Evolutionary conservation across 2,888 invertebrate species (phyloP), one percentile per base, ranked within the genome.

Genomic region (Drosophila pseudotalamancana): DNA sequence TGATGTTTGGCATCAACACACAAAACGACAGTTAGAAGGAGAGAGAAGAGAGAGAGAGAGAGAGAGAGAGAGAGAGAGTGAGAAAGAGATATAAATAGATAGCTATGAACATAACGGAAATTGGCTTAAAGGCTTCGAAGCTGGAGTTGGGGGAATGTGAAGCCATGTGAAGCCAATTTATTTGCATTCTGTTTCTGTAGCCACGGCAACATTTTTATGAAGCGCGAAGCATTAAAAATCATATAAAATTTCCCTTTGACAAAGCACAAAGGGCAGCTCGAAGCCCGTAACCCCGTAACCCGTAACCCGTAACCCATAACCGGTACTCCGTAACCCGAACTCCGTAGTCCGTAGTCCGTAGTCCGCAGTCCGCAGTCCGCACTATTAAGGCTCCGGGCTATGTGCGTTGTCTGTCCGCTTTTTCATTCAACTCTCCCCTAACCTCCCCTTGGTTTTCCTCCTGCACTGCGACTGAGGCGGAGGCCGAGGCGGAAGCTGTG

Each of bases 171-270:
- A 72, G 66, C 60, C 76, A 75, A 83, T 76, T 79, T 67, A 77
- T 77, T 71, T 61, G 63, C 63, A 77, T 77, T 74, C 68, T 51
- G 61, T 69, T 61, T 55, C 37, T 59, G 64, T 69, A 60, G 50
- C 42, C 51, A 49, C 37, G 69, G 72, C 62, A 55, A 83, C 69
- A 67, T 61, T 80, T 82, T 87, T 72, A 80, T 77, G 81, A 87
- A 80, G 81, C 81, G 87, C 85, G 81, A 84, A 87, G 66, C 84
- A 81, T 81, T 84, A 77, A 77, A 80, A 84, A 74, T 74, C 74
- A 72, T 74, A 74, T 74, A 80, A 86, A 84, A 69, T 80, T 67
- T 65, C 66, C 72, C 71, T 86, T 80, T 80, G 80, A 80, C 69
- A 63, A 61, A 57, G 59, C 81, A 80, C 73, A 79, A 79, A 81